A percentile compares a stretch with the other conserved stretches of the same genome.
These are phyloP conservation scores for Pegoplata infirma DNA, from an alignment of 2,888 invertebrate species.

Conservation along the genomic window DNA sequence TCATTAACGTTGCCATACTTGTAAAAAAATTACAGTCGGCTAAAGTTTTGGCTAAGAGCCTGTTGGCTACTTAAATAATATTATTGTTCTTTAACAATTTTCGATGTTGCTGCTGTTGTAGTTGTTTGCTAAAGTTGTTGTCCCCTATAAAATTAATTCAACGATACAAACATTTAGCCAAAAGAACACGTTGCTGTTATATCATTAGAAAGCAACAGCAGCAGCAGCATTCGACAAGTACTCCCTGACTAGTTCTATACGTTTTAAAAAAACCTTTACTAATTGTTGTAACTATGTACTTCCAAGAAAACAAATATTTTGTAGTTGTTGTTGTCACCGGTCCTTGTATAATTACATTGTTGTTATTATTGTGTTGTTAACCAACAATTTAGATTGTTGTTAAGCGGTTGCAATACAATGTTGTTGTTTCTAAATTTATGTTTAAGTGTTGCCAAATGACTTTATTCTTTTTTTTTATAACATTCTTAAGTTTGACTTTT, in stretches of 20 bases:
- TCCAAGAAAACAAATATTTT: too few relatives aligned
- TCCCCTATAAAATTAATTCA: slow-evolving; percentile 15
- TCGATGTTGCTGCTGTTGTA: slow-evolving; percentile 17
- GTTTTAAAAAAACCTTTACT: slow-evolving; percentile 32
- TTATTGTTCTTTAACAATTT: slow-evolving; percentile 28
- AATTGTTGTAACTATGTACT: slow-evolving; percentile 12
- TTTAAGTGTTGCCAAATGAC: too few relatives aligned
- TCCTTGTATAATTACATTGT: slow-evolving; percentile 47
- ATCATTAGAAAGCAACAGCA: too few relatives aligned
- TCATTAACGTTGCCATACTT: slow-evolving; percentile 38
- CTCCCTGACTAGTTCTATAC: slow-evolving; percentile 26
- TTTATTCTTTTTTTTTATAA: too few relatives aligned
- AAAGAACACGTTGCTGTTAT: too few relatives aligned
- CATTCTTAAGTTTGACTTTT: too few relatives aligned
- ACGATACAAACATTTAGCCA: background rate
- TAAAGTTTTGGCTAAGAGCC: slow-evolving; percentile 51
- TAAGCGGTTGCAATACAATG: slow-evolving; percentile 15
- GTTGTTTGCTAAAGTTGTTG: too few relatives aligned
- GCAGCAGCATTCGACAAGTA: too few relatives aligned
- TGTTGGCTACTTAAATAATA: slow-evolving; percentile 18
- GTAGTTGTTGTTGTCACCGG: slow-evolving; percentile 38
- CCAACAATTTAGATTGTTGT: slow-evolving; percentile 55
- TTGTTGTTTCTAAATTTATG: too few relatives aligned
- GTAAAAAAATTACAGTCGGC: slow-evolving; percentile 37
- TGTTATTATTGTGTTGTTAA: slow-evolving; percentile 56